phyloP scores from a whole-genome alignment of 2,888 invertebrate species.

The Octodonta nipae region DNA sequence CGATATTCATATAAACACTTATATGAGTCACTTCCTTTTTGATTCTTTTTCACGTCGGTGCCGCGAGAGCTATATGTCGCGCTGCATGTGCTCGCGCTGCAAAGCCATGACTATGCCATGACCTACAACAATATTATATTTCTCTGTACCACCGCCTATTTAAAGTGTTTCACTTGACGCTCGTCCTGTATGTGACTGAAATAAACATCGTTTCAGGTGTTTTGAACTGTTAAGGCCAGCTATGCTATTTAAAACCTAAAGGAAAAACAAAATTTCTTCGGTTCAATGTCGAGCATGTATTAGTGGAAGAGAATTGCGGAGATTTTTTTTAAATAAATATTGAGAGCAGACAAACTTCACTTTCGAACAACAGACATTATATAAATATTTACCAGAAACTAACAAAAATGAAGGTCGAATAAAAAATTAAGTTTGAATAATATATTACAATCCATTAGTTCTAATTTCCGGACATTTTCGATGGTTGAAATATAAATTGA shows the following conservation, averaged over 20 bases:
- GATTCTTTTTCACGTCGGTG: constrained; percentile 14
- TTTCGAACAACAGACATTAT: no score
- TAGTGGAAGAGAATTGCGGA: no score
- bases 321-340: no score
- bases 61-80: constrained; percentile 3
- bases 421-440: no score
- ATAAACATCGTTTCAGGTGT: constrained; percentile 28
- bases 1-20: constrained; percentile 11
- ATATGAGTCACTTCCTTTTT: constrained; percentile 26
- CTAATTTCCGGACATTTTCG: no score
- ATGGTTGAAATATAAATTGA: no score
- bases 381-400: no score
- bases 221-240: constrained; percentile 21
- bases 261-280: constrained; percentile 4
- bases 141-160: constrained; percentile 17
- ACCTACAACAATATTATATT: constrained; percentile 27
- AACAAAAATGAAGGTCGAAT: no score
- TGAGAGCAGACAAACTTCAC: no score
- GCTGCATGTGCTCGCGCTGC: constrained; percentile 7
- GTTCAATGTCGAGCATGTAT: constrained; percentile 1
- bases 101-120: constrained; percentile 21
- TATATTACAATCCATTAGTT: no score
- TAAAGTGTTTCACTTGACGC: constrained; percentile 16
- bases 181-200: constrained; percentile 20
- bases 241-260: neutral